phyloP scores from a whole-genome alignment of 2,113 vertebrate species.

The Sylvilagus bachmani region DNA sequence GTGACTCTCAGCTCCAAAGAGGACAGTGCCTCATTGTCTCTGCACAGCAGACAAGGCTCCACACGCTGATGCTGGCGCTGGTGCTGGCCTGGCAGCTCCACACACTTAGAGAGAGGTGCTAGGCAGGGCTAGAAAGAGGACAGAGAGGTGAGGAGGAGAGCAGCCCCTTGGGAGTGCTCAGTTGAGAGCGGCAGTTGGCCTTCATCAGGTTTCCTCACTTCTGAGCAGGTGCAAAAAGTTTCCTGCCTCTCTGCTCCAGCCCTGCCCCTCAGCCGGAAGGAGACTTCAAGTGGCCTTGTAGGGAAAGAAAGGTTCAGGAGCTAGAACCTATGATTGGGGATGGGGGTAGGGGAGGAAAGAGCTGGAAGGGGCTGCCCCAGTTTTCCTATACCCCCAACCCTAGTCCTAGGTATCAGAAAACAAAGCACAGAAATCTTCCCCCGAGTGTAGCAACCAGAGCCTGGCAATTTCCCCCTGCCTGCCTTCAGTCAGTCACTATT shows the following conservation, averaged over 20 bases:
- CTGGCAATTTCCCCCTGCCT: neutral
- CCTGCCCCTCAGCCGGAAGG: neutral
- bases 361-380: neutral
- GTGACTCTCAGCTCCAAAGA: neutral
- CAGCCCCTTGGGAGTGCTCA: neutral
- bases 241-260: neutral
- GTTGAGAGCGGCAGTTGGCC: neutral
- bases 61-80: too few relatives aligned
- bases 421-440: neutral
- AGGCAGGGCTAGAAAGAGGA: neutral
- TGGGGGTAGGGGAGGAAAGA: neutral
- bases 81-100: neutral
- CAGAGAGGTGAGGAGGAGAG: neutral
- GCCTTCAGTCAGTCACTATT: constrained; percentile 35
- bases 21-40: neutral
- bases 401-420: neutral
- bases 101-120: neutral
- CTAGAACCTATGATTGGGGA: neutral
- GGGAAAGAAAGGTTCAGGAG: neutral
- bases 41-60: neutral
- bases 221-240: constrained; percentile 3
- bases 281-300: neutral
- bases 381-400: neutral
- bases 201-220: neutral
- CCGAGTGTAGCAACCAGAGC: neutral